Evolutionary conservation across 2,113 vertebrate species (phyloP).

Genomic region (Toxostoma redivivum): DNA sequence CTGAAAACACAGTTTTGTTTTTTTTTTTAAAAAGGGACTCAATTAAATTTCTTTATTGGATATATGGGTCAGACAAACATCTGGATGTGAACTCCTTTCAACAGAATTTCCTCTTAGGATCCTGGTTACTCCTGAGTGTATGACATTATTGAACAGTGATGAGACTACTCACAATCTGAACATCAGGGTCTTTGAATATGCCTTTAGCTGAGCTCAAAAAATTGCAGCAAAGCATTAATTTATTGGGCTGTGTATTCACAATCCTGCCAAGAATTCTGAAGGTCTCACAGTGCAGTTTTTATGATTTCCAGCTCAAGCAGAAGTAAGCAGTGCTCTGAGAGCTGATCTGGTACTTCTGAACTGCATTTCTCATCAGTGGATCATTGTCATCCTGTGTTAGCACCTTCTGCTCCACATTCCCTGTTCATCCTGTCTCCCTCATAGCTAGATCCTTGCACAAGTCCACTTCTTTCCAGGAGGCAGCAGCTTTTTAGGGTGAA

Average conservation of each 20-base stretch:
- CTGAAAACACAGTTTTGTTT: background rate
- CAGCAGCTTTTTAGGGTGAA: background rate
- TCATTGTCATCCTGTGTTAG: fast-evolving
- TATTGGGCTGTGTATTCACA: background rate
- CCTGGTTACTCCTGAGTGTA: background rate
- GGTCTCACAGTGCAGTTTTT: background rate
- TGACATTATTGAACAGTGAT: background rate
- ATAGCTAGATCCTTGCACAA: background rate
- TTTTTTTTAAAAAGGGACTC: background rate
- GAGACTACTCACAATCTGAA: background rate
- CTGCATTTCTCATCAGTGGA: background rate
- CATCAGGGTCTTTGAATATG: background rate
- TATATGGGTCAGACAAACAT: background rate
- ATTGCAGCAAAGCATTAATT: background rate
- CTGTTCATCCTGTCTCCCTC: background rate
- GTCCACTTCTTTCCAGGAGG: background rate
- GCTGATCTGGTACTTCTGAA: background rate
- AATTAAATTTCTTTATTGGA: background rate
- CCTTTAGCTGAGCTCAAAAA: background rate
- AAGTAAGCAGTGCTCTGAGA: background rate
- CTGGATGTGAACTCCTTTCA: background rate
- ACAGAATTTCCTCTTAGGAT: background rate
- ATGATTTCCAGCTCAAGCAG: background rate
- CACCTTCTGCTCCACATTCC: background rate
- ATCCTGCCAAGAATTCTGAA: background rate